A percentile compares a stretch with the other conserved stretches of the same genome.
Evolutionary conservation across 2,113 vertebrate genomes (phyloP).

Genomic region (Echinops telfairi): DNA sequence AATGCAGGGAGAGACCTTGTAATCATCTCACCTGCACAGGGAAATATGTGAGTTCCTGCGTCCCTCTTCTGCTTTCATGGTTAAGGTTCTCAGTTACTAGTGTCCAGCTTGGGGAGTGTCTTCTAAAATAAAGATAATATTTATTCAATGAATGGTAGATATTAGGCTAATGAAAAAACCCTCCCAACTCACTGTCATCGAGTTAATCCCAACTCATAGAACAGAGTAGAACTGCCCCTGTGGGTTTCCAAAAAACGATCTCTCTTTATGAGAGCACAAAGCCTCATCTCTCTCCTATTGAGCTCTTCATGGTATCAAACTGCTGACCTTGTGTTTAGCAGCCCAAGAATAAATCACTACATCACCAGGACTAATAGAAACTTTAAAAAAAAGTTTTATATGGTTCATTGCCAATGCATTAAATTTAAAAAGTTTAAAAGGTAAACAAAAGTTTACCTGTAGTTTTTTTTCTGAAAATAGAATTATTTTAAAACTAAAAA

Average conservation of each 20-base stretch:
- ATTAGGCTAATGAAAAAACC: neutral
- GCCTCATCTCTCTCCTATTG: no score
- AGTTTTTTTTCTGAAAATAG: no score
- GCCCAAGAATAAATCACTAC: no score
- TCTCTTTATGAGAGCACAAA: no score
- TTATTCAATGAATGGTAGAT: neutral
- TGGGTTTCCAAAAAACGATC: no score
- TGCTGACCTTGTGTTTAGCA: no score
- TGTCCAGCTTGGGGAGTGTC: slow-evolving; percentile 15
- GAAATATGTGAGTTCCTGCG: neutral
- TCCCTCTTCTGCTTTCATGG: neutral
- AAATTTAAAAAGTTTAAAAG: neutral
- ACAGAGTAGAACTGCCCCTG: no score
- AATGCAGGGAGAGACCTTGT: neutral
- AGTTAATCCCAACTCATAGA: no score
- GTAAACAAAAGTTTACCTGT: no score
- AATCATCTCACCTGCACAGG: neutral
- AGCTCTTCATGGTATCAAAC: no score
- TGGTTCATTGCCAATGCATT: neutral
- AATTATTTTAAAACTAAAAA: no score
- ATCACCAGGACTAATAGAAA: neutral
- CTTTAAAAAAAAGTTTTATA: neutral
- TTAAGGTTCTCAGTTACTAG: neutral
- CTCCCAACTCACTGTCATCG: no score
- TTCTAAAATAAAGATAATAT: neutral